phyloP scores from a whole-genome alignment of 2,113 vertebrate species.

The Rhineura floridana region DNA sequence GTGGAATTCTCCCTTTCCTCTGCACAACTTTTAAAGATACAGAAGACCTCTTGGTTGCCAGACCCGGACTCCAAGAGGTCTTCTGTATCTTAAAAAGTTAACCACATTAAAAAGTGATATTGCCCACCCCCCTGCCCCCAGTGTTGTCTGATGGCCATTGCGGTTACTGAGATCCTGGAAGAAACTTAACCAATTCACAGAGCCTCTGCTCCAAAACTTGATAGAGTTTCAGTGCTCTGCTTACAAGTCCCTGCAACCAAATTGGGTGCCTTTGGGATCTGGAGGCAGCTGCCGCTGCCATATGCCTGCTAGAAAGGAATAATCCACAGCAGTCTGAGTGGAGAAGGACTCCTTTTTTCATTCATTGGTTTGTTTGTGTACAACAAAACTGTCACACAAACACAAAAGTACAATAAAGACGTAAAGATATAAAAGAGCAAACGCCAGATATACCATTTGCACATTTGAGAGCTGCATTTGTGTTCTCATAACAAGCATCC shows the following conservation, averaged over 20 bases:
- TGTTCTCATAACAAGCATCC: no score
- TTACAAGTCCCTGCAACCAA: background rate
- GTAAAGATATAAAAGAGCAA: no score
- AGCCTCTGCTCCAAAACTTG: background rate
- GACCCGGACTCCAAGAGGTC: no score
- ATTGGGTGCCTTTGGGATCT: background rate
- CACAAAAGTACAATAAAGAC: no score
- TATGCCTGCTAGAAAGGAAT: background rate
- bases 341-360: background rate
- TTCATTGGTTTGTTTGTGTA: no score
- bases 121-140: background rate
- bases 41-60: no score
- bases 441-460: no score
- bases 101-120: background rate
- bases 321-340: background rate
- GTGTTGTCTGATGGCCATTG: background rate
- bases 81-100: no score
- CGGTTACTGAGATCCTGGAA: background rate
- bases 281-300: background rate
- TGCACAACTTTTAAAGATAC: no score
- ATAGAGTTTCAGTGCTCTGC: background rate
- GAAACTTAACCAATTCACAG: background rate
- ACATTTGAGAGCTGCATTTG: no score
- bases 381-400: no score
- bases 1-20: no score